These are phyloP conservation scores for Tokudaia tokunoshimensis DNA, from an alignment of 2,797 vertebrate species.

Conservation along the genomic window DNA sequence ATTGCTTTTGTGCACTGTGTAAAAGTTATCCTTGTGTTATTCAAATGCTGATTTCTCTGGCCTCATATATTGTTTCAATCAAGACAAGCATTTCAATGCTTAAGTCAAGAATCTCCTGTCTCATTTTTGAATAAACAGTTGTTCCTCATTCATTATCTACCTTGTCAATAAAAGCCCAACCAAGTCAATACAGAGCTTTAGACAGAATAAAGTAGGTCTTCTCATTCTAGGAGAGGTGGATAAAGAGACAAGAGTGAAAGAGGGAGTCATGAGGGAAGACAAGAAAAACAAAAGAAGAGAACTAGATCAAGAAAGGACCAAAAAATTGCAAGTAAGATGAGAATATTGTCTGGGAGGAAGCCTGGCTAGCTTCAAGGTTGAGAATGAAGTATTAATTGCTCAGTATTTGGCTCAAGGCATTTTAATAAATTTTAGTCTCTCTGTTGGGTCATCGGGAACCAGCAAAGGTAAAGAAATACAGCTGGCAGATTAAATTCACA, in stretches of 20 bases:
- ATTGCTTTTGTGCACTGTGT: background rate
- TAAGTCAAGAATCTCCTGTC: background rate
- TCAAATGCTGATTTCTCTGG: background rate
- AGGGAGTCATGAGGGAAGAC: background rate
- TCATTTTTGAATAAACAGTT: background rate
- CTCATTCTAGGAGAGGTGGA: background rate
- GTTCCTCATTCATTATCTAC: background rate
- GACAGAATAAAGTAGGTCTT: background rate
- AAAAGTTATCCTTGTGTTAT: background rate
- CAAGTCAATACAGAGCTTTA: background rate
- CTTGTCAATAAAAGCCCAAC: background rate
- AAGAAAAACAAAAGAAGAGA: background rate
- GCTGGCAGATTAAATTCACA: background rate
- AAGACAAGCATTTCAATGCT: background rate
- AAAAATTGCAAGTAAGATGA: background rate
- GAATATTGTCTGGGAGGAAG: background rate
- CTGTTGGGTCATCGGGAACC: background rate
- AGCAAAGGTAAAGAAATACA: background rate
- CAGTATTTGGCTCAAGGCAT: background rate
- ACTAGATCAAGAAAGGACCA: background rate
- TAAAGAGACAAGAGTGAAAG: background rate
- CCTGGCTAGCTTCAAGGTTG: background rate
- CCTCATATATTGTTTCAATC: background rate
- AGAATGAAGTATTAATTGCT: background rate
- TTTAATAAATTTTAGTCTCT: background rate